Percentiles rank a stretch among this genome's conserved stretches.
phyloP scores from a whole-genome alignment of 2,113 vertebrate genomes.

The Ciconia maguari region DNA sequence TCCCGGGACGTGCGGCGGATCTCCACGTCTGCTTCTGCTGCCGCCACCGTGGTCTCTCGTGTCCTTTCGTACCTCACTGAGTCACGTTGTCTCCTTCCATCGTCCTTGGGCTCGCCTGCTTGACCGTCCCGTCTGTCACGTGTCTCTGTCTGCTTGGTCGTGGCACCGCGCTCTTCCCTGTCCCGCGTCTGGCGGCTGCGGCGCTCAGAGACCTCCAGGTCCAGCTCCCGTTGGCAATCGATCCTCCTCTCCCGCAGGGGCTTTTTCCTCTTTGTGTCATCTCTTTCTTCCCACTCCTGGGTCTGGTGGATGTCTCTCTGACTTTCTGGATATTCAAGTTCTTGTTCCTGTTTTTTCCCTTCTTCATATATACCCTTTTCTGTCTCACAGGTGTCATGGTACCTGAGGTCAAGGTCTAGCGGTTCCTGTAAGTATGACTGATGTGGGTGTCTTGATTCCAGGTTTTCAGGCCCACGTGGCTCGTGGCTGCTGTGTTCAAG shows the following conservation, averaged over 20 bases:
- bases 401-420: rapidly evolving
- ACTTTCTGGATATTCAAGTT: rapidly evolving
- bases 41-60: no score
- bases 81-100: no score
- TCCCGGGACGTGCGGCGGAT: no score
- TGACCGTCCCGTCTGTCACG: no score
- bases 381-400: rapidly evolving
- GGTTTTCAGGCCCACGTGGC: rapidly evolving
- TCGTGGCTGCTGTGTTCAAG: rapidly evolving
- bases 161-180: no score
- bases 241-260: rapidly evolving
- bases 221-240: no score
- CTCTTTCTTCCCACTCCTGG: rapidly evolving
- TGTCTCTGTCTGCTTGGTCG: no score
- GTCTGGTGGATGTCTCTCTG: rapidly evolving
- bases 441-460: rapidly evolving
- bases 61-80: no score
- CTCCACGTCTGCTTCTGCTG: no score
- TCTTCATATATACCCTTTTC: rapidly evolving
- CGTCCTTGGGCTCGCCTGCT: no score
- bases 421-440: background rate
- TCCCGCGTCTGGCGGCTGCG: no score
- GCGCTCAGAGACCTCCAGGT: no score
- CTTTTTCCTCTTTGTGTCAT: rapidly evolving
- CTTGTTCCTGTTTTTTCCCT: rapidly evolving